These are phyloP conservation scores for Lepus europaeus DNA, from an alignment of 2,113 vertebrate species.

Conservation along the genomic window DNA sequence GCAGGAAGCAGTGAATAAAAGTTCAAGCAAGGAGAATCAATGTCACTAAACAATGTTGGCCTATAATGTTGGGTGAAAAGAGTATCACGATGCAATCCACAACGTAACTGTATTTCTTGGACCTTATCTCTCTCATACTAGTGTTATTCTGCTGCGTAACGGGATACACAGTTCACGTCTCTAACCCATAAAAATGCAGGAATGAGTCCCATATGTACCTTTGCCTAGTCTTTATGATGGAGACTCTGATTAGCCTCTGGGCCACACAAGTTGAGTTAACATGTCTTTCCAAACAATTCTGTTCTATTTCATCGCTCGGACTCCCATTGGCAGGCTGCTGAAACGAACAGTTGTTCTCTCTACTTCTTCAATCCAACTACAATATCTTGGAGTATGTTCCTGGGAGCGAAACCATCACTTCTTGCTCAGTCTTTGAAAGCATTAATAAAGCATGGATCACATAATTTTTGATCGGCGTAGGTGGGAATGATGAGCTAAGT, in stretches of 20 bases:
- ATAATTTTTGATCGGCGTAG: constrained; percentile 27
- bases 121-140: constrained; percentile 65
- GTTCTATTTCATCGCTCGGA: constrained; percentile 74
- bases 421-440: constrained; percentile 53
- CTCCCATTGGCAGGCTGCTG: constrained; percentile 61
- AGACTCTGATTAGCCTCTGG: constrained; percentile 80
- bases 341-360: constrained; percentile 21
- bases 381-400: constrained; percentile 21
- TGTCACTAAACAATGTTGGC: not conserved
- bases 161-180: constrained; percentile 72
- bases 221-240: constrained; percentile 74
- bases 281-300: constrained; percentile 77
- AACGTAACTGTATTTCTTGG: constrained; percentile 68
- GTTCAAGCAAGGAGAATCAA: constrained; percentile 37
- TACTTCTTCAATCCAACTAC: not conserved
- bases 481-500: constrained; percentile 58
- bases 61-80: constrained; percentile 49
- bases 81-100: constrained; percentile 54
- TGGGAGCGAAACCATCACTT: constrained; percentile 35
- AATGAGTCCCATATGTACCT: constrained; percentile 85
- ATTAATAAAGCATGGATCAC: constrained; percentile 51
- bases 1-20: constrained; percentile 39
- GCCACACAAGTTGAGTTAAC: constrained; percentile 83
- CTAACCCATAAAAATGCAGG: constrained; percentile 71
- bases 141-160: constrained; percentile 76